Percentiles rank a stretch among this genome's conserved stretches.
These are phyloP conservation scores for Toxotes jaculatrix DNA, from an alignment of 2,113 vertebrate genomes.

Conservation along the genomic window DNA sequence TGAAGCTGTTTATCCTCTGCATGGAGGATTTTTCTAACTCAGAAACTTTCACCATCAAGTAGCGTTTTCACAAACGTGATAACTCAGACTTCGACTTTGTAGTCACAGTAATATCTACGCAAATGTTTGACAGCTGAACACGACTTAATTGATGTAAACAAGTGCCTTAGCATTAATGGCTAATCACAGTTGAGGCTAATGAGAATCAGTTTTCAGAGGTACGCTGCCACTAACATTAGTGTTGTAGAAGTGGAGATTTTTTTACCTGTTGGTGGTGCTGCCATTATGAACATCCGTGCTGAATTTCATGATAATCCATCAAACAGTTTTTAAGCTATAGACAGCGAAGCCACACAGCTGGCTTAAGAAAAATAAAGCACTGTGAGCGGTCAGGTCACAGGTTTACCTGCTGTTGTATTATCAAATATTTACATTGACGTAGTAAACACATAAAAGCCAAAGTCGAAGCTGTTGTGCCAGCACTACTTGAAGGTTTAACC, in stretches of 20 bases:
- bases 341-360: not conserved
- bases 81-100: too few relatives aligned
- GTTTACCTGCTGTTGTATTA: not conserved
- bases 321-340: not conserved
- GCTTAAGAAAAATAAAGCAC: not conserved
- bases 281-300: not conserved
- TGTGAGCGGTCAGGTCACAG: not conserved
- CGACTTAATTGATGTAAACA: not conserved
- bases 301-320: not conserved
- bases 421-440: constrained; percentile 10
- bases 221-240: too few relatives aligned
- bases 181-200: not conserved
- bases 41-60: not conserved
- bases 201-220: not conserved
- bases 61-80: not conserved
- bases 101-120: not conserved
- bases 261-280: not conserved
- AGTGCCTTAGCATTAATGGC: not conserved
- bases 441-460: not conserved
- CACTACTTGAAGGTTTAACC: not conserved
- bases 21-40: not conserved
- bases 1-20: not conserved
- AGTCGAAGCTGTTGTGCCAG: not conserved
- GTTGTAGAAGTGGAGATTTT: not conserved
- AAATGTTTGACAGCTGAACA: not conserved